Base-by-base conservation (phyloP, 2,888 invertebrate genomes). In the Sinelater perroti region DNA sequence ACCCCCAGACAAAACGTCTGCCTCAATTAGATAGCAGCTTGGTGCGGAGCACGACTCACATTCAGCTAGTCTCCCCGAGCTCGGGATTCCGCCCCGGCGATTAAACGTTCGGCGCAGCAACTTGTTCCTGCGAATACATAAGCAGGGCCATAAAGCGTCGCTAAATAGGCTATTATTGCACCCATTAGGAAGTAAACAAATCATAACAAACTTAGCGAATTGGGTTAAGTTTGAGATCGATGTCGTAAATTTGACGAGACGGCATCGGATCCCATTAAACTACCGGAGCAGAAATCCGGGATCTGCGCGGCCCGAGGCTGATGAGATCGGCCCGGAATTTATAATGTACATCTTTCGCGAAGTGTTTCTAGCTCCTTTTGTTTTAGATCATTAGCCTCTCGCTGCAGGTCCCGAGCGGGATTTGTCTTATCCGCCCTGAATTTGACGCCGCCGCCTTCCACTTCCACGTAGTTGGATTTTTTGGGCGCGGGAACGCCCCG, bases 251-350 rank as follows among this genome's bases (percentile, higher is more conserved):
- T 70, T 69, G 71, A 72, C 64, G 68, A 68, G 67, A 68, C 69
- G 70, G 70, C 70, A 70, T 70, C 67, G 69, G 69, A 71, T 70
- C 69, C 68, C 68, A 71, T 72, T 72, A 72, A 72, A 68, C 69
- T 67, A 71, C 66, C 68, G 68, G 69, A 70, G 71, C 70, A 69
- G 71, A 71, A 70, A 71, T 71, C 70, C 70, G 69, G 67, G 67
- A 70, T 67, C 69, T 68, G 66, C 61, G 65, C 68, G 66, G 63
- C 65, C 66, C 54, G 60, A 47, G 47, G 63, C 69, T 71, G 72
- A 72, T 72, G 72, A 70, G 71, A 70, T 72, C 67, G 69, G 70
- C 65, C 60, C 66, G 66, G 72, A 73, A 73, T 73, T 71, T 73
- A 72, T 73, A 73, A 72, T 73, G 72, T 71, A 70, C 70, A 66